Conservation (phyloP, 2,797 vertebrate genomes). For the Zenarchopterus dispar region DNA sequence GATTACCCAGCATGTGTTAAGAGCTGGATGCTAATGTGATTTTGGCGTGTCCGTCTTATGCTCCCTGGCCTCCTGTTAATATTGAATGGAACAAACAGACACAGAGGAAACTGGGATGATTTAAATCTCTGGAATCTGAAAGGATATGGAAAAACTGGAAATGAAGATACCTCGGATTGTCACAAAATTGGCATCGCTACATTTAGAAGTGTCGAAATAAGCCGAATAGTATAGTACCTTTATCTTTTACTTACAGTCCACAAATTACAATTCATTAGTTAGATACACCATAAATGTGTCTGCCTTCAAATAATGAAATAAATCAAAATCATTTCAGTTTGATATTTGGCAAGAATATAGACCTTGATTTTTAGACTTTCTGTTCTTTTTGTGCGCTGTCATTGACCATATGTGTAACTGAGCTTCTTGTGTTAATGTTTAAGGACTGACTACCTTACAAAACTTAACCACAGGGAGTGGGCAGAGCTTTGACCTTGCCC, state of each 20-base stretch:
- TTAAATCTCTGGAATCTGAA: constrained; percentile 9
- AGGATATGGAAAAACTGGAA: background rate
- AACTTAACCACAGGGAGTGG: constrained; percentile 44
- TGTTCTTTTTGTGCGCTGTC: background rate
- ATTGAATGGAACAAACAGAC: constrained; percentile 11
- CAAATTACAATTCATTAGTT: constrained; percentile 13
- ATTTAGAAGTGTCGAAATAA: background rate
- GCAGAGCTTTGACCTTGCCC: constrained; percentile 44
- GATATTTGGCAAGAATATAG: background rate
- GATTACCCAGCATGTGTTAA: constrained; percentile 36
- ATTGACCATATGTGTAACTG: background rate
- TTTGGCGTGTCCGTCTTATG: background rate
- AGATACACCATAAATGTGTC: background rate
- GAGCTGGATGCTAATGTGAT: constrained; percentile 17
- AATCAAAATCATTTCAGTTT: background rate
- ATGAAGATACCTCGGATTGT: background rate
- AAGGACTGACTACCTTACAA: constrained; percentile 25
- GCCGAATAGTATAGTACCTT: background rate
- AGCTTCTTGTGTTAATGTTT: constrained; percentile 28
- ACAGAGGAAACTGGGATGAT: background rate
- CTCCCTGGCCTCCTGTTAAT: constrained; percentile 9
- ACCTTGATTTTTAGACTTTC: constrained; percentile 10
- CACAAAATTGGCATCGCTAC: constrained; percentile 1
- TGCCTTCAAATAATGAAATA: background rate
- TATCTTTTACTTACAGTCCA: background rate